phyloP scores from a whole-genome alignment of 2,797 vertebrate genomes.

The Lemur catta region DNA sequence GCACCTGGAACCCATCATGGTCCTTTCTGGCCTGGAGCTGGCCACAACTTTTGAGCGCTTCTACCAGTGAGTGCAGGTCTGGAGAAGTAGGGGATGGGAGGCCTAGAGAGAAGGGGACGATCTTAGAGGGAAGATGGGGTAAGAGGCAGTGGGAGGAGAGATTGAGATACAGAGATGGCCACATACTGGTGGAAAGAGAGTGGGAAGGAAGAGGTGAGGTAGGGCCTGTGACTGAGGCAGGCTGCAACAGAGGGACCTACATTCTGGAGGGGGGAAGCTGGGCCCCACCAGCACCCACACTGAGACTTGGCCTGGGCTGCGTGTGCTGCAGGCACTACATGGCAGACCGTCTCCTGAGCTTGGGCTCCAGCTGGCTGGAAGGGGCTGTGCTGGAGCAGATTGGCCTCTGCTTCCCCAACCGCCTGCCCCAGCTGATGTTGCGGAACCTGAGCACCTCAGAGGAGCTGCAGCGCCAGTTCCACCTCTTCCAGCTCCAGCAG shows the following conservation, averaged over 20 bases:
- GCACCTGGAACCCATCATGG: constrained; percentile 92
- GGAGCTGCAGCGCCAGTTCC: constrained; percentile 91
- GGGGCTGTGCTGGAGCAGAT: constrained; percentile 91
- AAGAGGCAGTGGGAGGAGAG: background rate
- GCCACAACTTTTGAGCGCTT: constrained; percentile 96
- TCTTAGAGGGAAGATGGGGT: background rate
- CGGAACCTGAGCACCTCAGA: constrained; percentile 89
- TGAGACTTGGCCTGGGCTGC: background rate
- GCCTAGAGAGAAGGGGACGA: background rate
- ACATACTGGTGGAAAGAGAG: background rate
- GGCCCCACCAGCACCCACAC: accelerated
- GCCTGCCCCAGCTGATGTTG: constrained; percentile 96
- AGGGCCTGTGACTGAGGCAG: background rate
- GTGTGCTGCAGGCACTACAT: constrained; percentile 88
- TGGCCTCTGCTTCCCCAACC: constrained; percentile 93
- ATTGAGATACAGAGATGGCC: background rate
- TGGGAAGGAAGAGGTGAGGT: background rate
- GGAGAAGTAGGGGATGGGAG: background rate
- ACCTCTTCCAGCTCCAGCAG: constrained; percentile 92
- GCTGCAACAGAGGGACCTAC: background rate
- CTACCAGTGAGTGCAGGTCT: constrained; percentile 89
- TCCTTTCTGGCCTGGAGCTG: constrained; percentile 93
- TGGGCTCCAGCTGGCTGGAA: constrained; percentile 92
- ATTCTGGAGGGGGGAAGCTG: background rate
- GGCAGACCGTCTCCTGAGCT: constrained; percentile 92